Percentiles rank a stretch among this genome's conserved stretches.
Evolutionary conservation across 2,888 invertebrate species (phyloP).

Genomic region (Melanostoma scalare): DNA sequence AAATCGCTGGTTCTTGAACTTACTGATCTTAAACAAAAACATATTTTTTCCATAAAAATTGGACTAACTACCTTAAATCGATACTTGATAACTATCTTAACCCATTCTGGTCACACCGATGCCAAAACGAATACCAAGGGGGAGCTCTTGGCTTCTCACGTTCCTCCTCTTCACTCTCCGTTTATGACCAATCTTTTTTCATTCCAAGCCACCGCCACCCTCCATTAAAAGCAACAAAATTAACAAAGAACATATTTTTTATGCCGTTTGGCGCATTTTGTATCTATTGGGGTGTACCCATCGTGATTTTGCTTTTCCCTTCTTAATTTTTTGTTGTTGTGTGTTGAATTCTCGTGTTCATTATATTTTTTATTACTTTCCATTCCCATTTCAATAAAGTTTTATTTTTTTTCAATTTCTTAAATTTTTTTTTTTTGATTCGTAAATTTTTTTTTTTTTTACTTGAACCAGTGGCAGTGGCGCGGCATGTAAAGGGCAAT

Average conservation of each 20-base stretch:
- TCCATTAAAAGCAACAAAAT: conserved; percentile 17
- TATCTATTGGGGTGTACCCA: conserved; percentile 32
- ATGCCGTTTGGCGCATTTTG: conserved; percentile 5
- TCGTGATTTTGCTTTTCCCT: conserved; percentile 2
- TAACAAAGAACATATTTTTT: conserved; percentile 34
- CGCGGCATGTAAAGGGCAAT: not conserved
- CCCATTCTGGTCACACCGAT: conserved; percentile 3
- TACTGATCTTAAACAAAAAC: too few species aligned
- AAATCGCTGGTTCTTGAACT: too few species aligned
- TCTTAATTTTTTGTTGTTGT: conserved; percentile 5
- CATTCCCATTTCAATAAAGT: conserved; percentile 55
- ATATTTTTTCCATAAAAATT: too few species aligned
- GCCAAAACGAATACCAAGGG: not conserved
- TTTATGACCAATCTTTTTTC: not conserved
- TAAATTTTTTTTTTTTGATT: not conserved
- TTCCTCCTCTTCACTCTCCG: conserved; percentile 4
- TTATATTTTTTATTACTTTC: conserved; percentile 27
- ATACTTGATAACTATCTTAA: too few species aligned
- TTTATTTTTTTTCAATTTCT: conserved; percentile 24
- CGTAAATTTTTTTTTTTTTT: not conserved
- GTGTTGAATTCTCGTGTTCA: conserved; percentile 44
- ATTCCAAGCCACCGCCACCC: conserved; percentile 4
- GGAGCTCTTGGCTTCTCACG: not conserved
- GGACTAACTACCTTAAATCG: too few species aligned
- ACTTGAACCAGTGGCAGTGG: not conserved